Evolutionary conservation across 2,888 invertebrate species (phyloP).

Genomic region (Athetis lepigone): DNA sequence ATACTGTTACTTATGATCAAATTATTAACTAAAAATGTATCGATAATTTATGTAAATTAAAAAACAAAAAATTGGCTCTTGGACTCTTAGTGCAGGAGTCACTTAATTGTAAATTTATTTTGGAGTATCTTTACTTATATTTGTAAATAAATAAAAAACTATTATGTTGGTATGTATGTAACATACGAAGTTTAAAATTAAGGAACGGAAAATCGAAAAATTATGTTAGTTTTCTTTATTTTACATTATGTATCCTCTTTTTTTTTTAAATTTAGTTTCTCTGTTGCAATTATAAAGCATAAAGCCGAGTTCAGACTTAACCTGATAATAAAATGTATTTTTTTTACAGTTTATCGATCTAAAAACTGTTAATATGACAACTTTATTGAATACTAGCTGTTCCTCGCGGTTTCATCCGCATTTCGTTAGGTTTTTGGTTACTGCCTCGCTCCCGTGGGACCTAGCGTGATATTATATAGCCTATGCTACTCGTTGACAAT

Average conservation of each 20-base stretch:
- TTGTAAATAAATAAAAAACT: conserved; percentile 33
- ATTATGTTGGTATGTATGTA: conserved; percentile 14
- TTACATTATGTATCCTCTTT: background rate
- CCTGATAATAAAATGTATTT: too few species aligned
- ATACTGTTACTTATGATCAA: conserved; percentile 29
- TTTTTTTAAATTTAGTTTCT: background rate
- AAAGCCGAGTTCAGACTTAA: too few species aligned
- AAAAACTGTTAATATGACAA: too few species aligned
- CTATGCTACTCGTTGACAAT: too few species aligned
- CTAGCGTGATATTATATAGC: too few species aligned
- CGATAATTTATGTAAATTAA: conserved; percentile 6
- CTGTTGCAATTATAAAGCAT: background rate
- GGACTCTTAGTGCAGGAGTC: background rate
- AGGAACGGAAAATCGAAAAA: background rate
- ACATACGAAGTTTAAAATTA: background rate
- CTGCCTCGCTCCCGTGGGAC: too few species aligned
- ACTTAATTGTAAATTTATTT: conserved; percentile 29
- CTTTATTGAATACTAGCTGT: too few species aligned
- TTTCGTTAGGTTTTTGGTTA: too few species aligned
- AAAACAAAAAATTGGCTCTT: background rate
- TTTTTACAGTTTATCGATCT: too few species aligned
- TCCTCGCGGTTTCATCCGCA: too few species aligned
- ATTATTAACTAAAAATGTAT: conserved; percentile 2
- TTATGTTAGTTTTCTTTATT: conserved; percentile 10
- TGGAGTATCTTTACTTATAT: conserved; percentile 18